phyloP scores from a whole-genome alignment of 2,888 invertebrate genomes.

The Tryphoninae sp. region DNA sequence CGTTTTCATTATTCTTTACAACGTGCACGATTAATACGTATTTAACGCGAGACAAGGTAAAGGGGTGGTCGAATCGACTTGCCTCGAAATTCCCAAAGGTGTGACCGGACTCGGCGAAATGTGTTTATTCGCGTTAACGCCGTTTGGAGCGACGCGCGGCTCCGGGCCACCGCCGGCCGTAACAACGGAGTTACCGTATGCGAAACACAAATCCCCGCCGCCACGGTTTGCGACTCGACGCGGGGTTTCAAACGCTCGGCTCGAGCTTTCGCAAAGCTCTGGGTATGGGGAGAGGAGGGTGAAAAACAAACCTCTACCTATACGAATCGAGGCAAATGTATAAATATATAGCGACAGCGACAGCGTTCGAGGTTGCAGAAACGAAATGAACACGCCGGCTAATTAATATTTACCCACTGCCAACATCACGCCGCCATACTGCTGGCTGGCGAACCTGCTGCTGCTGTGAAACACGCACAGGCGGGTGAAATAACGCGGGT shows the following conservation, averaged over 20 bases:
- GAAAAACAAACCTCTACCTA: constrained; percentile 57
- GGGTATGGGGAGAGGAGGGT: constrained; percentile 5
- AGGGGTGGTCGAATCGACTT: not conserved
- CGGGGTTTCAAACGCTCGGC: constrained; percentile 33
- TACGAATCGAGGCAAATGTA: not conserved
- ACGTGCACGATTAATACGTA: not conserved
- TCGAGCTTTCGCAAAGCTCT: constrained; percentile 44
- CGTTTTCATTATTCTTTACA: not conserved
- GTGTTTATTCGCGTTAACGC: constrained; percentile 78
- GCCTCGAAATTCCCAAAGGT: constrained; percentile 69
- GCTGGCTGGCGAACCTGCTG: constrained; percentile 23
- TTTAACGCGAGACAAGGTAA: not conserved
- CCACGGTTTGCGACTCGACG: not conserved
- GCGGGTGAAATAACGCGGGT: constrained; percentile 23
- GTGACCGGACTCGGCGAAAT: constrained; percentile 74
- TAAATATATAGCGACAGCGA: constrained; percentile 32
- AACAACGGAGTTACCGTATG: constrained; percentile 30
- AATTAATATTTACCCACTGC: constrained; percentile 81
- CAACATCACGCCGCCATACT: constrained; percentile 67
- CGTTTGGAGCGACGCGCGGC: constrained; percentile 69
- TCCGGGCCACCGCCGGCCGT: constrained; percentile 47
- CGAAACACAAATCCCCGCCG: constrained; percentile 45
- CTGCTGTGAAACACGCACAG: constrained; percentile 11
- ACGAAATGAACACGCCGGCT: constrained; percentile 78
- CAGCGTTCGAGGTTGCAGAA: constrained; percentile 66